These are phyloP conservation scores for Embidobia sp. DNA, from an alignment of 2,888 invertebrate species.

Conservation along the genomic window DNA sequence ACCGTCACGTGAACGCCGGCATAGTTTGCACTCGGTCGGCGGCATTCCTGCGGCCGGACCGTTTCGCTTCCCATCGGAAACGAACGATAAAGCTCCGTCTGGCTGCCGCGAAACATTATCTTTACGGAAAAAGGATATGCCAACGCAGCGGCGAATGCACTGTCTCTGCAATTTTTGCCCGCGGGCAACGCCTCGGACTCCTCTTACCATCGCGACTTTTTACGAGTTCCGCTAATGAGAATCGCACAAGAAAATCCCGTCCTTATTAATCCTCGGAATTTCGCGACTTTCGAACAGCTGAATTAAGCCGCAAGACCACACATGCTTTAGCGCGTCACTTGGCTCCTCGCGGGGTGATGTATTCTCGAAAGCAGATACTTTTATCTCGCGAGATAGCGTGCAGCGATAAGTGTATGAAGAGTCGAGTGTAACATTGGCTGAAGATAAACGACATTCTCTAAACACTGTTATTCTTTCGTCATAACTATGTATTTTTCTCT, in stretches of 20 bases:
- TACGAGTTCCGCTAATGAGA: slow-evolving; percentile 4
- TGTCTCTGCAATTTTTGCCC: slow-evolving; percentile 37
- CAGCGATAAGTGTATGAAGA: no score
- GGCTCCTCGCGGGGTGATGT: not conserved
- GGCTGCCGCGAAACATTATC: slow-evolving; percentile 27
- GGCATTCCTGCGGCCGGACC: not conserved
- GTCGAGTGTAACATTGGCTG: no score
- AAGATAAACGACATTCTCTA: no score
- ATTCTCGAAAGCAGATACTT: slow-evolving; percentile 18
- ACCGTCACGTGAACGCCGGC: no score
- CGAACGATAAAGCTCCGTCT: slow-evolving; percentile 23
- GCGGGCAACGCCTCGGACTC: slow-evolving; percentile 12
- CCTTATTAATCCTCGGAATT: slow-evolving; percentile 20
- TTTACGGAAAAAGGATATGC: slow-evolving; percentile 34
- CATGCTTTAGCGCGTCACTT: not conserved
- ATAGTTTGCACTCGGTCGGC: no score
- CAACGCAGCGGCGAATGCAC: slow-evolving; percentile 29
- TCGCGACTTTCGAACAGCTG: not conserved
- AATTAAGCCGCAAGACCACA: no score
- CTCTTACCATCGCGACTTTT: slow-evolving; percentile 22
- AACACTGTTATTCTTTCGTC: no score
- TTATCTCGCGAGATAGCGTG: slow-evolving; percentile 13
- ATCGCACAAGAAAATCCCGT: slow-evolving; percentile 14
- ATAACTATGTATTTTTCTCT: no score
- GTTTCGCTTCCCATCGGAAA: slow-evolving; percentile 14